Evolutionary conservation across 2,888 invertebrate species (phyloP).

Genomic region (Junonia oenone): DNA sequence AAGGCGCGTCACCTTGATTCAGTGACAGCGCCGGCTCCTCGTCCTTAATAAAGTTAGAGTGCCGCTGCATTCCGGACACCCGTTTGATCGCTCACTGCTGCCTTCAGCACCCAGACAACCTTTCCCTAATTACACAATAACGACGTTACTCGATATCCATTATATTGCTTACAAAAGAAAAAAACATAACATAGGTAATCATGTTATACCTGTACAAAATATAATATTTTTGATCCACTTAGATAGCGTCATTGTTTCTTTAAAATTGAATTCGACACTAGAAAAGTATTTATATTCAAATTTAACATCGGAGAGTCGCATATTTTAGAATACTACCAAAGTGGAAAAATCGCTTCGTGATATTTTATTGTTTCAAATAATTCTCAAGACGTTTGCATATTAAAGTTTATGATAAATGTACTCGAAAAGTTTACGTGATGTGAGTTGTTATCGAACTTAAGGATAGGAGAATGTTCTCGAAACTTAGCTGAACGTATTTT

Average conservation of each 20-base stretch:
- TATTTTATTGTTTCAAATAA: conserved; percentile 2
- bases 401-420: conserved; percentile 1
- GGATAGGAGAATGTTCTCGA: conserved; percentile 1
- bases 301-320: background rate
- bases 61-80: conserved; percentile 51
- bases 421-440: background rate
- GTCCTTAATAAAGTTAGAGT: conserved; percentile 73
- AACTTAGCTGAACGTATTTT: background rate
- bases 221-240: no score
- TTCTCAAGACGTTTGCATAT: background rate
- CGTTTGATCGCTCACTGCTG: conserved; percentile 41
- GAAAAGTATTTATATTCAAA: no score
- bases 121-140: background rate
- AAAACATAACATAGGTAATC: no score
- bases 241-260: no score
- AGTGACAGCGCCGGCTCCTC: conserved; percentile 53
- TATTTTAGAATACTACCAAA: background rate
- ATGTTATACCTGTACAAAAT: no score
- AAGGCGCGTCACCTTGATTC: conserved; percentile 75
- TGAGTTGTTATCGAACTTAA: conserved; percentile 29
- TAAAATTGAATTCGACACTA: no score
- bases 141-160: background rate
- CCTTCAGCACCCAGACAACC: conserved; percentile 43
- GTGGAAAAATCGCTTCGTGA: background rate
- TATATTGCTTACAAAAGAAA: background rate